Conservation (phyloP, 2,797 vertebrate species). For the Acanthurus leucopareius region DNA sequence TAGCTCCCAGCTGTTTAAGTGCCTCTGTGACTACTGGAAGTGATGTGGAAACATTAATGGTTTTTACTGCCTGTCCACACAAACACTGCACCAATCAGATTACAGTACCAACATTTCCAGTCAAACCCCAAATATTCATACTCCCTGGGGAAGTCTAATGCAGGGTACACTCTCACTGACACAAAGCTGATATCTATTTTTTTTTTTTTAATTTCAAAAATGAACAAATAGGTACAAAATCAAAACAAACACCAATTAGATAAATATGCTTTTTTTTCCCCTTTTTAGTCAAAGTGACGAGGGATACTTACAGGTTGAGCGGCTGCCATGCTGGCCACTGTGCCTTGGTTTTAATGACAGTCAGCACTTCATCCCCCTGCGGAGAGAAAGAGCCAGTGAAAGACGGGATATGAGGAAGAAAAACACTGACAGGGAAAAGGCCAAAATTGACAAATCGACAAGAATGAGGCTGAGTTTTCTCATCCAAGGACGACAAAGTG, state of each 20-base stretch:
- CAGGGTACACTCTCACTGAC: too few species aligned
- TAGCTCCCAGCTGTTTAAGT: not conserved
- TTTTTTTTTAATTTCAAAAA: not conserved
- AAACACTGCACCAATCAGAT: not conserved
- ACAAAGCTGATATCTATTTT: too few species aligned
- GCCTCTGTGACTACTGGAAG: not conserved
- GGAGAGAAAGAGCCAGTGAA: slow-evolving; percentile 48
- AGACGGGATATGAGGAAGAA: slow-evolving; percentile 25
- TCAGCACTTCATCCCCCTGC: slow-evolving; percentile 96
- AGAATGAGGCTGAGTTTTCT: slow-evolving; percentile 47
- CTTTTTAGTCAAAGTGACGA: slow-evolving; percentile 18
- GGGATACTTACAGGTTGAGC: slow-evolving; percentile 95
- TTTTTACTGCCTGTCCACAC: not conserved
- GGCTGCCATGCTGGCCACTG: slow-evolving; percentile 99
- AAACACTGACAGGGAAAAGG: slow-evolving; percentile 55
- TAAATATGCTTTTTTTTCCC: too few species aligned
- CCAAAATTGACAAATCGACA: slow-evolving; percentile 57
- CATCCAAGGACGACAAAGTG: slow-evolving; percentile 53
- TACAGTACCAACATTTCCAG: not conserved
- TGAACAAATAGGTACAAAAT: not conserved
- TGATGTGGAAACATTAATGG: not conserved
- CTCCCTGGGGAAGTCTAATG: not conserved
- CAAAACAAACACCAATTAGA: not conserved
- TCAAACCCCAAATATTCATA: not conserved
- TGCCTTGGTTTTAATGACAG: slow-evolving; percentile 98